Evolutionary conservation across 2,888 invertebrate genomes (phyloP), one percentile per base, ranked within the genome.

Genomic region (Oligia fasciuncula): DNA sequence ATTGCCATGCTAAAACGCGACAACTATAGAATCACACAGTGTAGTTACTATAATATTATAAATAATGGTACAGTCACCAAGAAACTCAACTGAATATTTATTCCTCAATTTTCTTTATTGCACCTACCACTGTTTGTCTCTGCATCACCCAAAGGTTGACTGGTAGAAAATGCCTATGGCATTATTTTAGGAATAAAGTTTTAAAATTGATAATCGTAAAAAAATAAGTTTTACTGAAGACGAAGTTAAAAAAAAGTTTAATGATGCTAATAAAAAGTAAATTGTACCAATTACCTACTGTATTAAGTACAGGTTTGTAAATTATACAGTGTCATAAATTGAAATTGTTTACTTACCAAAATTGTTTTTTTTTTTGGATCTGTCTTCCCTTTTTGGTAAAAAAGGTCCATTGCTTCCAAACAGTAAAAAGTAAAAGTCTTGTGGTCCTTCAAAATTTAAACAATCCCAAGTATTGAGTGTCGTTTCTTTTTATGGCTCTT

Each of bases 381-480:
- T 54, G 65, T 2, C 11, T 35, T 35, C 54, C 66, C 11, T 49
- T 73, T 85, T 74, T 71, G 40, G 63, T 68, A 65, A 72, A 71
- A 65, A 35, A 65, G n/a, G 17, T 2, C 80, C 65, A 75, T 70
- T 74, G 73, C 82, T 77, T 62, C 60, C 68, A 51, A 73, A 67
- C 67, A 72, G 63, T 76, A 76, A 77, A 85, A 85, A 83, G 77
- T 77, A 76, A 83, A 85, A 83, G 85, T 85, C 65, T 82, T 79
- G 80, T 76, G 80, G 79, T 81, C 80, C 84, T 85, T 87, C 73
- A 76, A 84, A 87, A 84, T 88, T 86, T 75, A 84, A 89, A 89
- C 88, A 89, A 89, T 89, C 85, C 80, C 81, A 86, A 85, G 77
- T 84, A 86, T 85, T 90, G 85, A 87, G 84, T 86, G 84, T 82